Evolutionary conservation across 2,113 vertebrate genomes (phyloP).

Genomic region (Aleadryas rufinucha): DNA sequence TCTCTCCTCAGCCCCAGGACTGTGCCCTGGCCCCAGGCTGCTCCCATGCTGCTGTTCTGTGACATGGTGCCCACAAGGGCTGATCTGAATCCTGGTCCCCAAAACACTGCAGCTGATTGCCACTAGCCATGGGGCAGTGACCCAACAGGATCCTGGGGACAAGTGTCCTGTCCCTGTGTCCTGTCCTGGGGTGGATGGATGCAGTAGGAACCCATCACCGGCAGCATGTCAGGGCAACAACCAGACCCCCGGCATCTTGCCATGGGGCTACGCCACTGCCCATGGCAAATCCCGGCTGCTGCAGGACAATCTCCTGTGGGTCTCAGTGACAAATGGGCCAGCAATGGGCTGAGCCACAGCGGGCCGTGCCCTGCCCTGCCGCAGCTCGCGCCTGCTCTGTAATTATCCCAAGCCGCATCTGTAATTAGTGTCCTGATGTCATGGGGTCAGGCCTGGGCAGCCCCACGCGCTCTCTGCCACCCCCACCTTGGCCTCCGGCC

Average conservation of each 20-base stretch:
- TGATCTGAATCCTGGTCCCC: not conserved
- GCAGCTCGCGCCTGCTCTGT: not conserved
- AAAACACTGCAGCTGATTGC: not conserved
- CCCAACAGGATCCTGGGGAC: rapidly evolving
- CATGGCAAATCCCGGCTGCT: not conserved
- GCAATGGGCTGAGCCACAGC: not conserved
- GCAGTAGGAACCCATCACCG: rapidly evolving
- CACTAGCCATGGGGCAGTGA: not conserved
- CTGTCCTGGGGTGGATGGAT: rapidly evolving
- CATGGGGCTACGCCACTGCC: rapidly evolving
- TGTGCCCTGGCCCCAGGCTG: not conserved
- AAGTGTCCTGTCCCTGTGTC: not conserved
- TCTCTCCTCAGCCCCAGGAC: not conserved
- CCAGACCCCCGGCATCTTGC: not conserved
- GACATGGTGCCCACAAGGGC: not conserved
- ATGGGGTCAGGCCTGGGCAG: conserved; percentile 20
- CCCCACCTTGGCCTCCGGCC: not conserved
- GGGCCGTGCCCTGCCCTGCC: not conserved
- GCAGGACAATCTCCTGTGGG: not conserved
- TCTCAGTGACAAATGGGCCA: conserved; percentile 7
- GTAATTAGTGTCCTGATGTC: conserved; percentile 54
- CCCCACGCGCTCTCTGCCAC: not conserved
- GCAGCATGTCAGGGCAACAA: not conserved
- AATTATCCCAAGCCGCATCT: conserved; percentile 29
- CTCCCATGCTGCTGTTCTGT: not conserved